Base-by-base conservation (phyloP, 2,797 vertebrate genomes). In the Mycteria americana region DNA sequence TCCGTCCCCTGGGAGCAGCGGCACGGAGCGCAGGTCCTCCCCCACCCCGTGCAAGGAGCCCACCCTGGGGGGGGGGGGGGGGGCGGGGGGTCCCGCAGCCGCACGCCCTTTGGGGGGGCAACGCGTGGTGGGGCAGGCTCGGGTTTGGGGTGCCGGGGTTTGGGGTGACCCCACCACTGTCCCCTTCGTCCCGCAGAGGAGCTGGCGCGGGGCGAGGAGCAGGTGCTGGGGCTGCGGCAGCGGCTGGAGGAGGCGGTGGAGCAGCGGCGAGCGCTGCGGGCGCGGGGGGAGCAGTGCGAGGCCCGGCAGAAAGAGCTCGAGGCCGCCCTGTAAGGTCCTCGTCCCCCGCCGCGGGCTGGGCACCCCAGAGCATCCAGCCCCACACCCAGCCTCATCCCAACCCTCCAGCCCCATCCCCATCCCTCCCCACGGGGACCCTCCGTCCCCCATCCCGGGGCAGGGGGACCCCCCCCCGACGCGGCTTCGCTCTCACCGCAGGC, bases 91-190 rank as follows among this genome's bases (percentile, higher is more conserved):
- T 13, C 46, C 51, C 24, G 9, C 23, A 25, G 28, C 27, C 11
- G 0, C 17, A 11, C 3, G 2, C 21, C 30, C 41, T 14, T 6
- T 8, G 46, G 28, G 56, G 56, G 37, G 30, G 9, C 12, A 4
- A 13, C 0, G 13, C 13, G 41, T 1, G 1, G 37, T 7, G 5
- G 25, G 35, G 30, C 1, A 18, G 31, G 11, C 53, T 59, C 0
- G 6, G 27, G 4, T 45, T 24, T 17, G 56, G 72, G 41, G 17
- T 17, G 48, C 15, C 1, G 1, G 57, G 51, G 67, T 35, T 31
- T 18, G 41, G 9, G 59, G 69, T 96, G 60, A 93, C 33, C 0
- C 27, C 7, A 7, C 27, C 7, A 7, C 2, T 57, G 65, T 68
- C 45, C 63, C 72, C 45, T 28, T 14, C 4, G 4, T 27, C 64